These are phyloP conservation scores for Macrosoma leucophasiata DNA, from an alignment of 2,888 invertebrate species.

Conservation along the genomic window DNA sequence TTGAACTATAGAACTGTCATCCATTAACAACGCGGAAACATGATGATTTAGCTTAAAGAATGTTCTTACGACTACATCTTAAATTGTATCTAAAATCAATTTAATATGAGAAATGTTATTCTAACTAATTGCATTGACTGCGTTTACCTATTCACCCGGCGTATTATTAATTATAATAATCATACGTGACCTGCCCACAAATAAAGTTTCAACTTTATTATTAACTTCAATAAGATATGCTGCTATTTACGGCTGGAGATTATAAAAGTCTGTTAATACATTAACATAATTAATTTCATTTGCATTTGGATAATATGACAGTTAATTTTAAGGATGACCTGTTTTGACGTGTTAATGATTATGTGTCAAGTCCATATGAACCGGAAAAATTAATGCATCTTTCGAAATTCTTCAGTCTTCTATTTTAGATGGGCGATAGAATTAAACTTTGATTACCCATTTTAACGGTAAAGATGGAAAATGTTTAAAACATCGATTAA, in stretches of 20 bases:
- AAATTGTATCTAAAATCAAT: too few species aligned
- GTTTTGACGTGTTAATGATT: constrained; percentile 43
- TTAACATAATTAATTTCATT: constrained; percentile 44
- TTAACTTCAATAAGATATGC: constrained; percentile 33
- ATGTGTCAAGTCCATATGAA: constrained; percentile 27
- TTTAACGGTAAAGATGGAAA: too few species aligned
- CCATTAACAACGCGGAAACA: too few species aligned
- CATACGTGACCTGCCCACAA: constrained; percentile 32
- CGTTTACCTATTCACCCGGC: constrained; percentile 33
- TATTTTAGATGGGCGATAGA: constrained; percentile 21
- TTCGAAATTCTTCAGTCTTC: constrained; percentile 31
- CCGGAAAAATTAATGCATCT: constrained; percentile 30
- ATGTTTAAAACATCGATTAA: too few species aligned
- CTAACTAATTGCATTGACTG: constrained; percentile 17
- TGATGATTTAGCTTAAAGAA: too few species aligned
- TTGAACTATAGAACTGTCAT: too few species aligned
- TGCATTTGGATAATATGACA: constrained; percentile 37
- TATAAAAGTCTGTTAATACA: constrained; percentile 34
- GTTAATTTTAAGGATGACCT: constrained; percentile 44
- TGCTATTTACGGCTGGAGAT: constrained; percentile 30
- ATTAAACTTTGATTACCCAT: constrained; percentile 9
- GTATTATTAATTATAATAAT: constrained; percentile 24
- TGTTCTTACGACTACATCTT: too few species aligned
- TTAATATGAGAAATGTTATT: too few species aligned
- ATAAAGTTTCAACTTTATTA: constrained; percentile 41